Base-by-base conservation (phyloP, 2,888 invertebrate genomes). In the Ceraclea dissimilis region DNA sequence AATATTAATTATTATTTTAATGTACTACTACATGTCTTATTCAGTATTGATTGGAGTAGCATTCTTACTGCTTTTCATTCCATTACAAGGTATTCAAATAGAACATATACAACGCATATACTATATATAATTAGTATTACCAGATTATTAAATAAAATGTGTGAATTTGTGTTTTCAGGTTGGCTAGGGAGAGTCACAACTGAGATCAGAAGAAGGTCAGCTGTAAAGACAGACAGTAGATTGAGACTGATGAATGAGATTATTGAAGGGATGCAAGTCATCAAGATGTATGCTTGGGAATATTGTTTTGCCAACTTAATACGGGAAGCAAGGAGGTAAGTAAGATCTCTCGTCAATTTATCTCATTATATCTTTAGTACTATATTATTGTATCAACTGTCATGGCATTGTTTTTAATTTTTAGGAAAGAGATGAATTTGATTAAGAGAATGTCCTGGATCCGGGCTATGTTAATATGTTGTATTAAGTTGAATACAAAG, bases 201-300 rank as follows among this genome's bases (percentile, higher is more conserved):
- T 10, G 76, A 76, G 52, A 75, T 82, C 51, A 81, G 90, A 2
- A 72, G 78, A 2, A 79, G 82, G 67, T 90, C 90, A 0, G 90
- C 93, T 0, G 71, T 84, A 33, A 78, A 87, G 52, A 93, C 94
- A 0, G 95, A 96, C 71, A 81, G 90, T 64, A 74, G 96, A 4
- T 87, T 96, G 1, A 78, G 90, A 21, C 70, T 94, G 1, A 94
- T 95, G 92, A 92, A 89, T 67, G 95, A 93, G 69, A 86, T 92
- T 0, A 84, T 93, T 33, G 83, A 83, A 56, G 90, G 90, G 2
- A 88, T 93, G 64, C 83, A 89, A 59, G 87, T 91, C 0, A 88
- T 93, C 62, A 93, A 93, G 69, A 92, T 92, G 90, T 92, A 90
- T 66, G 87, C 89, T 0, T 93, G 92, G 86, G 93, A 93, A 69